Conservation (phyloP, 2,797 vertebrate genomes). For the Rhadinocentrus ornatus region DNA sequence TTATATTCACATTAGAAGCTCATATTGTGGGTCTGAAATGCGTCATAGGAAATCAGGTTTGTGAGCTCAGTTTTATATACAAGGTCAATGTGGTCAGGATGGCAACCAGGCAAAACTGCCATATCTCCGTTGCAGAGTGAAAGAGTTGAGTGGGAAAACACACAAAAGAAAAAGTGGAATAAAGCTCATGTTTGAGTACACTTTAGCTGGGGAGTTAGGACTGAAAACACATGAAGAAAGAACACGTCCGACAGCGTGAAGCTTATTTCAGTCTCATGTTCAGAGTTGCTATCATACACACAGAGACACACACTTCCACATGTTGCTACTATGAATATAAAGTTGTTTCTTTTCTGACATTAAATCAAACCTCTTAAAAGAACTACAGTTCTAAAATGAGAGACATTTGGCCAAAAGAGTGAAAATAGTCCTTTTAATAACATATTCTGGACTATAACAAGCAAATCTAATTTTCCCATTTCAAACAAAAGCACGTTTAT, state of each 20-base stretch:
- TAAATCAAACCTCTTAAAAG: slow-evolving; percentile 42
- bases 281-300: slow-evolving; percentile 5
- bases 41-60: slow-evolving; percentile 56
- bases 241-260: slow-evolving; percentile 35
- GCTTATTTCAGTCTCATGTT: slow-evolving; percentile 42
- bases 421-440: slow-evolving; percentile 71
- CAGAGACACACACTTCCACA: slow-evolving; percentile 4
- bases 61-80: slow-evolving; percentile 44
- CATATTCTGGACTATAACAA: slow-evolving; percentile 72
- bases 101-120: slow-evolving; percentile 25
- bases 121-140: slow-evolving; percentile 13
- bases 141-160: slow-evolving; percentile 9
- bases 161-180: slow-evolving; percentile 8
- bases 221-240: slow-evolving; percentile 25
- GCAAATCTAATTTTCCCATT: slow-evolving; percentile 76
- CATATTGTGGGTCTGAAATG: slow-evolving; percentile 25
- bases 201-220: slow-evolving; percentile 33
- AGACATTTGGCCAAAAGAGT: slow-evolving; percentile 56
- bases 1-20: slow-evolving; percentile 64
- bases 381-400: slow-evolving; percentile 46
- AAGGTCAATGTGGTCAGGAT: slow-evolving; percentile 53
- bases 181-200: slow-evolving; percentile 13
- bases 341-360: slow-evolving; percentile 37
- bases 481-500: slow-evolving; percentile 62
- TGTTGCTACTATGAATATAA: not conserved